Conservation (phyloP, 2,797 vertebrate species). For the Limnodromus scolopaceus region DNA sequence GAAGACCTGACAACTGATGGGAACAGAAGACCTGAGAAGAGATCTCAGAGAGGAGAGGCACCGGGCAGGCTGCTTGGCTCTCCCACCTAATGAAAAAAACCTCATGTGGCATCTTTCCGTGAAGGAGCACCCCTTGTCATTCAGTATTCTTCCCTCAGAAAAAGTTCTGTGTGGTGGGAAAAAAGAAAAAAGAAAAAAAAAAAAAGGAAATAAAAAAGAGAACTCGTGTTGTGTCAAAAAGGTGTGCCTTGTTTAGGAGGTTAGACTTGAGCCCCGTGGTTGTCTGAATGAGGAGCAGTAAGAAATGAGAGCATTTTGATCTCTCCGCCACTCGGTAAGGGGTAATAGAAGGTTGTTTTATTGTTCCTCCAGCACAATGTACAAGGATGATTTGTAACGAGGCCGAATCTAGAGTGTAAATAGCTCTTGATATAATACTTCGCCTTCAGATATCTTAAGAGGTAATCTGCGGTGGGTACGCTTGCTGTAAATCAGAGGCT, state of each 20-base stretch:
- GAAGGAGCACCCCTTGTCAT: neutral
- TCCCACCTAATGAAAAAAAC: neutral
- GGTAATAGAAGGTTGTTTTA: constrained; percentile 28
- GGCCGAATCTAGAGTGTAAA: constrained; percentile 34
- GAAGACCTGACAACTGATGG: neutral
- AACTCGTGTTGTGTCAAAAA: neutral
- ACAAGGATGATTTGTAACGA: constrained; percentile 44
- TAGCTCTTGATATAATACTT: constrained; percentile 14
- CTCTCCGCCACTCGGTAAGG: neutral
- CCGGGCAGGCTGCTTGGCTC: neutral
- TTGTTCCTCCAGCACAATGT: constrained; percentile 31
- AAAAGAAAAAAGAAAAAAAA: neutral
- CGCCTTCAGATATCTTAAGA: constrained; percentile 50
- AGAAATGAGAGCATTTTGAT: constrained; percentile 12
- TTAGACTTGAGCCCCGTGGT: neutral
- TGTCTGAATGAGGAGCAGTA: neutral
- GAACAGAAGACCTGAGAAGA: neutral
- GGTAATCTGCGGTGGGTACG: constrained; percentile 31
- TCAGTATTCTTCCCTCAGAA: neutral
- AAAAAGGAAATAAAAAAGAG: no score
- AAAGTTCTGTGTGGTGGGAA: neutral
- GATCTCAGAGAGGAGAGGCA: neutral
- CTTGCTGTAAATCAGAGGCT: constrained; percentile 58
- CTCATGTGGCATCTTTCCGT: neutral
- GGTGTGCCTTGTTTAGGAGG: neutral